These are phyloP conservation scores for Tetranychus cinnabarinus DNA, from an alignment of 1,140 invertebrate genomes.

Conservation along the genomic window DNA sequence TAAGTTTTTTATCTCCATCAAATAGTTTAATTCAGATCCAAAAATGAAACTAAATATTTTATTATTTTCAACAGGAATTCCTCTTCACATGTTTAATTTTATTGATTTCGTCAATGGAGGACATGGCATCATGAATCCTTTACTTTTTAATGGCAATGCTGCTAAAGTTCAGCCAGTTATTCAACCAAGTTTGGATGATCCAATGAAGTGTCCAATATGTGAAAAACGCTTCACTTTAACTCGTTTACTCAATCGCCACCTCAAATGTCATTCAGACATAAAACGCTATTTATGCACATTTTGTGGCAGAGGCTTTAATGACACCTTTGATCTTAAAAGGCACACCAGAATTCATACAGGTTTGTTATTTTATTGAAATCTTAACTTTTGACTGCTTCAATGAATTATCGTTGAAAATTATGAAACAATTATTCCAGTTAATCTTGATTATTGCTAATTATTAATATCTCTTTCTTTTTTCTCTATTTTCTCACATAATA, in stretches of 20 bases:
- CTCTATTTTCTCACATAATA: constrained; percentile 26
- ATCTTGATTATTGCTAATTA: too few species aligned
- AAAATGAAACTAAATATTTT: too few species aligned
- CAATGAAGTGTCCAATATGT: constrained; percentile 54
- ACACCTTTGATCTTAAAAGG: constrained; percentile 95
- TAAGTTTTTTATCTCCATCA: background rate
- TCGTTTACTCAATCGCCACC: constrained; percentile 84
- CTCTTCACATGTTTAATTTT: constrained; percentile 17
- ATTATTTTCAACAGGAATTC: background rate
- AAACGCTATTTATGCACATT: constrained; percentile 97
- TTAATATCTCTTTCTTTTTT: background rate
- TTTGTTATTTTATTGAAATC: constrained; percentile 16
- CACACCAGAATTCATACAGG: constrained; percentile 97
- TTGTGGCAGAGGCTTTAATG: constrained; percentile 98
- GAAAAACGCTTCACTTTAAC: constrained; percentile 82
- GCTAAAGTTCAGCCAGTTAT: background rate
- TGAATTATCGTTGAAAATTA: too few species aligned
- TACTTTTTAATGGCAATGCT: constrained; percentile 27
- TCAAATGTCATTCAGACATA: constrained; percentile 96
- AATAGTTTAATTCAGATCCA: too few species aligned
- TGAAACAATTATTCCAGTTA: too few species aligned
- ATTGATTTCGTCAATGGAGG: constrained; percentile 95
- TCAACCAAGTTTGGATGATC: constrained; percentile 6
- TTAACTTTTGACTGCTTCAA: too few species aligned
- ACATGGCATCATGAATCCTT: constrained; percentile 93